These are phyloP conservation scores for Empidonax alnorum DNA, from an alignment of 2,113 vertebrate species.

Conservation along the genomic window DNA sequence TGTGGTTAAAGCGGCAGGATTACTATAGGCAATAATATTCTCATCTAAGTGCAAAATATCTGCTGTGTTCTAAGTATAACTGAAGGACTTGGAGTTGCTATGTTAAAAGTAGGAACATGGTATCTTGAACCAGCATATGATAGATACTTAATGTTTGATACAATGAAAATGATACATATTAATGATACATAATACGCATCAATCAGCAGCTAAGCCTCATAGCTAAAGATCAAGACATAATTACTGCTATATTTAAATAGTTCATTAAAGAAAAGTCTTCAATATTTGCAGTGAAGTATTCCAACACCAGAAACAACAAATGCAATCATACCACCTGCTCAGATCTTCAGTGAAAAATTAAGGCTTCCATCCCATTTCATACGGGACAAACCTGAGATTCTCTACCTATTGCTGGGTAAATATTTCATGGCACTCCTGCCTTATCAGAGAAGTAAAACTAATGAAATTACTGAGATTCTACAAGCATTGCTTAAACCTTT, in stretches of 20 bases:
- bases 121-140: background rate
- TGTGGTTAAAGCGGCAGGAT: background rate
- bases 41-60: background rate
- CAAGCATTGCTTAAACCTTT: background rate
- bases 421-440: background rate
- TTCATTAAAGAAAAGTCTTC: background rate
- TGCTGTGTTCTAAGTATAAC: background rate
- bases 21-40: background rate
- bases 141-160: background rate
- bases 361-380: background rate
- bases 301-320: background rate
- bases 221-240: background rate
- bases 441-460: background rate
- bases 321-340: background rate
- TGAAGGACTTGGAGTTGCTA: background rate
- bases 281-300: background rate
- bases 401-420: background rate
- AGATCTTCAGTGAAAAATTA: slow-evolving; percentile 2
- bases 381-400: background rate
- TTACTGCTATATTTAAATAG: background rate
- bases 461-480: background rate
- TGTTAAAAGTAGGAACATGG: background rate
- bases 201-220: background rate
- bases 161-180: background rate
- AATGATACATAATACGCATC: background rate